Percentiles rank a stretch among this genome's conserved stretches.
Evolutionary conservation across 1,140 invertebrate species (phyloP).

Genomic region (Varroa destructor): DNA sequence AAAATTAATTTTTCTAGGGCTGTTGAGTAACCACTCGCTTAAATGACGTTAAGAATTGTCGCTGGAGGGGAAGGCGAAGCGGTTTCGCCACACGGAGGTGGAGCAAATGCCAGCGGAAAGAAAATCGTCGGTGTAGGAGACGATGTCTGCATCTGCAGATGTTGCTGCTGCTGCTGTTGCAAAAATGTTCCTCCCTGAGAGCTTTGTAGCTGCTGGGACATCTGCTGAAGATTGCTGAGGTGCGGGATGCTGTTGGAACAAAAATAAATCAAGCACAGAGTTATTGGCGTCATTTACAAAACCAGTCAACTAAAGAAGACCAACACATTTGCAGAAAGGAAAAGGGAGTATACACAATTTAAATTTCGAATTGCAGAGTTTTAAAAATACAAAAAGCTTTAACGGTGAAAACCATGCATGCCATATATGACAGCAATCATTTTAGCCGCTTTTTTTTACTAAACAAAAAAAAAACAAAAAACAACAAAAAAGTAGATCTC

Average conservation of each 20-base stretch:
- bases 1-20: no score
- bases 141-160: not conserved
- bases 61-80: no score
- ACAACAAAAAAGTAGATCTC: no score
- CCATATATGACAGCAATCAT: not conserved
- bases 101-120: constrained; percentile 11
- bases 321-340: no score
- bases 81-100: no score
- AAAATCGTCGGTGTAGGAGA: constrained; percentile 1
- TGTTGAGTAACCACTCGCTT: no score
- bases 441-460: no score
- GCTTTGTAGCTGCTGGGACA: not conserved
- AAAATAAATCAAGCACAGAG: not conserved
- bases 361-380: not conserved
- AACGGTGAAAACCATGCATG: not conserved
- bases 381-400: not conserved
- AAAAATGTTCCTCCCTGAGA: no score
- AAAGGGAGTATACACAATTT: not conserved
- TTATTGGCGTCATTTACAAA: not conserved
- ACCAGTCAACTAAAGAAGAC: no score
- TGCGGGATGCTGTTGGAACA: constrained; percentile 4
- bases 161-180: no score
- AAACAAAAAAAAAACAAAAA: no score
- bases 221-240: constrained; percentile 21
- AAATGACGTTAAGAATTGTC: no score